A percentile compares a stretch with the other conserved stretches of the same genome.
Evolutionary conservation across 2,888 invertebrate species (phyloP).

Genomic region (Aphidoletes aphidimyza): DNA sequence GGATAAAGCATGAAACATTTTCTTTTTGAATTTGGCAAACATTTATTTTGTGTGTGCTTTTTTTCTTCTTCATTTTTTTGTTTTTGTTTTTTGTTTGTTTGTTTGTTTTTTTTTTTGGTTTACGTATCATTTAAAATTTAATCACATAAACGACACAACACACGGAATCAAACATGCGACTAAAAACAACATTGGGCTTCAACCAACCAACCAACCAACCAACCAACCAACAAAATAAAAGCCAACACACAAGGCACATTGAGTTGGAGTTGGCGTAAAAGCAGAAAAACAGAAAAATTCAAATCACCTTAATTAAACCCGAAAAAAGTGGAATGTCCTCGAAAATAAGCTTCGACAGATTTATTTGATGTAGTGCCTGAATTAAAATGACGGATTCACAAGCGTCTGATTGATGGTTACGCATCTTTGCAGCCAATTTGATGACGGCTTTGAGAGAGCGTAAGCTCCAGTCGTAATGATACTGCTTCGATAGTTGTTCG

Average conservation of each 20-base stretch:
- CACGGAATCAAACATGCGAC: background rate
- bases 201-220: background rate
- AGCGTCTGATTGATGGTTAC: conserved; percentile 70
- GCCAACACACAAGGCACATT: background rate
- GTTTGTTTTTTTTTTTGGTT: background rate
- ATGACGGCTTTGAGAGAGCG: conserved; percentile 91
- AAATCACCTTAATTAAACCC: conserved; percentile 76
- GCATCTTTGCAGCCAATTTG: conserved; percentile 67
- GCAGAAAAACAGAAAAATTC: background rate
- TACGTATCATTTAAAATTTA: conserved; percentile 16
- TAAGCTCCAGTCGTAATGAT: conserved; percentile 94
- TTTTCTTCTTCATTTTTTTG: background rate
- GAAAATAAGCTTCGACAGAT: conserved; percentile 90
- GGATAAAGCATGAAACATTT: background rate
- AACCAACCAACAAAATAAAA: background rate
- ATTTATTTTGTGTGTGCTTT: background rate
- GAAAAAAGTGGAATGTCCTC: conserved; percentile 91
- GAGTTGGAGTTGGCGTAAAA: background rate
- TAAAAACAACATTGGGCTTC: background rate
- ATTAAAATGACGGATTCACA: conserved; percentile 89
- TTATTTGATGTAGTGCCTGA: conserved; percentile 92
- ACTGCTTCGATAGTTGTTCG: conserved; percentile 91
- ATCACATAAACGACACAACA: background rate
- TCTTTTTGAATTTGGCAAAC: background rate
- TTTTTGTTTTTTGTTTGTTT: background rate